A percentile compares a stretch with the other conserved stretches of the same genome.
These are phyloP conservation scores for Herminia tarsipennalis DNA, from an alignment of 2,888 invertebrate species.

Conservation along the genomic window DNA sequence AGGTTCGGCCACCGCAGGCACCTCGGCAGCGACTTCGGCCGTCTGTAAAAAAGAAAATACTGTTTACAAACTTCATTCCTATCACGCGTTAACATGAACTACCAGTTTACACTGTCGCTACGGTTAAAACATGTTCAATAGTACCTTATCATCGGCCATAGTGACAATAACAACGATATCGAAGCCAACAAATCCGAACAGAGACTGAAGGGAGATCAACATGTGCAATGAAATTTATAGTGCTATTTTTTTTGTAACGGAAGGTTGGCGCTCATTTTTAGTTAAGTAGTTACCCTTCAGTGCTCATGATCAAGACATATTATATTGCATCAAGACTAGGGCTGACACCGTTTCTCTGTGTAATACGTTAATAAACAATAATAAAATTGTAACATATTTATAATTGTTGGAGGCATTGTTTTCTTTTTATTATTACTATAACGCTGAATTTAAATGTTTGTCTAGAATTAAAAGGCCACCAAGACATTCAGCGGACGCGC, in stretches of 20 bases:
- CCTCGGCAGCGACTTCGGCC: slow-evolving; percentile 68
- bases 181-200: slow-evolving; percentile 44
- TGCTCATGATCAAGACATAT: slow-evolving; percentile 68
- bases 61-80: slow-evolving; percentile 8
- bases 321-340: slow-evolving; percentile 61
- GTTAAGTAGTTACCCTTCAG: slow-evolving; percentile 72
- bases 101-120: background rate
- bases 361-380: background rate
- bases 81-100: background rate
- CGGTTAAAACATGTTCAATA: background rate
- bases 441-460: no score
- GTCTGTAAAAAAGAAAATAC: slow-evolving; percentile 60
- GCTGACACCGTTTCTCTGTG: slow-evolving; percentile 43
- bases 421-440: no score
- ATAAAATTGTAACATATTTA: background rate
- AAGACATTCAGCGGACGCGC: no score
- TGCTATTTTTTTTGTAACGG: slow-evolving; percentile 62
- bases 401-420: no score
- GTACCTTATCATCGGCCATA: slow-evolving; percentile 74
- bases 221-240: slow-evolving; percentile 68
- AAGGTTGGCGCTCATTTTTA: slow-evolving; percentile 69
- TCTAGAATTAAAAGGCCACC: no score
- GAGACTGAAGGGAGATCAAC: slow-evolving; percentile 67
- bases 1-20: slow-evolving; percentile 56
- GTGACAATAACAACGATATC: slow-evolving; percentile 41